Base-by-base conservation (phyloP, 2,113 vertebrate genomes). In the Coreoperca whiteheadi region DNA sequence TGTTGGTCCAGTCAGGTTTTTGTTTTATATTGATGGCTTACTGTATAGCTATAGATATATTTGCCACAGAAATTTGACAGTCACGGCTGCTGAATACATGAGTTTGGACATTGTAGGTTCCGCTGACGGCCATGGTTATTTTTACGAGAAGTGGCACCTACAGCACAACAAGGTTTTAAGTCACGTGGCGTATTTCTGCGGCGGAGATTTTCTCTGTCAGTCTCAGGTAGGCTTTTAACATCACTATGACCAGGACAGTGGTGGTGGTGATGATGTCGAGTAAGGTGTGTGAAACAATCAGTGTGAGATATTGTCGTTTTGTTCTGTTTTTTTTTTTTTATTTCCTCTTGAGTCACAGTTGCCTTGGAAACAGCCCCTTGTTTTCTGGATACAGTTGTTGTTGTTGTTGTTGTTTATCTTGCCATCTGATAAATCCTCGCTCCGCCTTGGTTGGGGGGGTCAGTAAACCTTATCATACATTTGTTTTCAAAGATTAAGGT, bases 291-390 rank as follows among this genome's bases (percentile, higher is more conserved):
- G 81, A 92, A 93, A 93, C 94, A 96, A 94, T 94, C 94, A 93
- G 71, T 78, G 56, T 88, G 56, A 79, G 68, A 70, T 81, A 37
- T 77, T 57, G n/a, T 80, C 28, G 6, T 37, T 77, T 69, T 25
- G 78, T 48, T 18, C 15, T 46, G 43, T 68, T 78, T 73, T 51
- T 54, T 60, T 61, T 2, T 32, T 48, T 43, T 32, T 48, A 46
- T 70, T 85, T 88, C 77, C 64, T 90, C 79, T 93, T 89, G 75
- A 94, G 94, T 95, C 95, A 96, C 94, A 93, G 95, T 96, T 95
- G 95, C 95, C 95, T 96, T 95, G 89, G 86, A 94, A 93, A 92
- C 63, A 76, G 63, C 77, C 88, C 90, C 82, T 82, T 81, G 64
- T 88, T 89, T 89, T 88, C 72, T 80, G 75, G 82, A 88, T 87